Base-by-base conservation (phyloP, 1,140 invertebrate genomes). In the Charaxes varanes region DNA sequence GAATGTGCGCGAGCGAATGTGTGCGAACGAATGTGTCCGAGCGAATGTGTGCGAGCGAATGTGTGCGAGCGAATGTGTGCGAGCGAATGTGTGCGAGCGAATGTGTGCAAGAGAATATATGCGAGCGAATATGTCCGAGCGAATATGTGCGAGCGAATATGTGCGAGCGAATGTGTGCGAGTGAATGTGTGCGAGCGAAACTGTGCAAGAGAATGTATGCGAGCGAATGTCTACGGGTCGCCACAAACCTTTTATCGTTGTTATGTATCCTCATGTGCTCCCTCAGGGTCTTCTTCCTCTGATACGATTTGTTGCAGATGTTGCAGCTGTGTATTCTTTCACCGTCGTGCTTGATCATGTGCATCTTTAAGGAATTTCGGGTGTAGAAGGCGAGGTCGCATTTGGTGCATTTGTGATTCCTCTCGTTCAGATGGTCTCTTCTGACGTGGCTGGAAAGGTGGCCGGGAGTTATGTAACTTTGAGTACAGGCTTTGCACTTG, bases 291-390 rank as follows among this genome's bases (percentile, higher is more conserved):
- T 89, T 87, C 34, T 69, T 67, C 19, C 79, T 50, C 34, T 77
- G 66, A 40, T 81, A 83, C 0, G 72, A 69, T 52, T 83, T 81
- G 18, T 74, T 61, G 37, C 84, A 85, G 4, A 85, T 63, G 7
- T 48, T 53, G 33, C 85, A 86, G 0, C 52, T 41, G 15, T 80
- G 79, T 24, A 74, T 79, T 36, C 85, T 57, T 24, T 86, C 84
- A 2, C 86, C 86, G 6, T 90, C 90, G 54, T 94, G 93, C 6
- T 91, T 93, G 13, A 92, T 84, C 62, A 93, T 84, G 57, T 94
- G 92, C 45, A 92, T 90, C 56, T 93, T 93, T 2, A 95, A 37
- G 2, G 65, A 72, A 31, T 76, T 67, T 30, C 69, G 62, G 1
- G 78, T 73, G 34, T 73, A 84, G 37, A 85, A 85, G 0, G 71